Evolutionary conservation across 1,140 invertebrate species (phyloP).

Genomic region (Drosophila ohnishii): DNA sequence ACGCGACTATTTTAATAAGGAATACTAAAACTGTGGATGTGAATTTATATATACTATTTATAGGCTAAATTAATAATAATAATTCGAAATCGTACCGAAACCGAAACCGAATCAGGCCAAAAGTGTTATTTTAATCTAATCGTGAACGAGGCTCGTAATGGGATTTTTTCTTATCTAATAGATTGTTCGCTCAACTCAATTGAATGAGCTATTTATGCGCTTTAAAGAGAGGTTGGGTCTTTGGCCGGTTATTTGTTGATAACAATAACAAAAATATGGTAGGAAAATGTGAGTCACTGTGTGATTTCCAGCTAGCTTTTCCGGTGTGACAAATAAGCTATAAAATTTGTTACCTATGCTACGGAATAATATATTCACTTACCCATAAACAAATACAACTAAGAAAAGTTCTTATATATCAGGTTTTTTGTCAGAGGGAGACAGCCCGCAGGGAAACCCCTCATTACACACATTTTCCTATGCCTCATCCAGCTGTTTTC

Average conservation of each 20-base stretch:
- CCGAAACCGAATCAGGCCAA: constrained; percentile 12
- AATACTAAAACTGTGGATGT: constrained; percentile 42
- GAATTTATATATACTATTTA: constrained; percentile 59
- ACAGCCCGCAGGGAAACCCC: constrained; percentile 44
- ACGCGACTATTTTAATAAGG: constrained; percentile 66
- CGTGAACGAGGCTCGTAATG: constrained; percentile 34
- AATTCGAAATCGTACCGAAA: constrained; percentile 16
- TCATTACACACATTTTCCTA: constrained; percentile 34
- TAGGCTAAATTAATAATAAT: constrained; percentile 51
- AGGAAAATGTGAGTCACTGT: constrained; percentile 21
- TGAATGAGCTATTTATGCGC: constrained; percentile 38
- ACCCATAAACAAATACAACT: neutral
- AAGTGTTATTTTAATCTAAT: constrained; percentile 51
- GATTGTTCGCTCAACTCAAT: constrained; percentile 37
- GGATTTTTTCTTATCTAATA: constrained; percentile 58
- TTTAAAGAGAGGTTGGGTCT: constrained; percentile 26
- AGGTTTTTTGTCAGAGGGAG: constrained; percentile 6
- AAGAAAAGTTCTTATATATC: constrained; percentile 1
- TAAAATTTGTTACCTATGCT: neutral
- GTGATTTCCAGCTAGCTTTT: constrained; percentile 11
- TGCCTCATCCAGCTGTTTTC: constrained; percentile 29
- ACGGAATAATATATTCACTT: neutral
- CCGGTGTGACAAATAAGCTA: neutral
- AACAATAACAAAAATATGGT: neutral
- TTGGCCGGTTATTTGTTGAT: constrained; percentile 16